phyloP scores from a whole-genome alignment of 2,113 vertebrate genomes.

The Candoia aspera region DNA sequence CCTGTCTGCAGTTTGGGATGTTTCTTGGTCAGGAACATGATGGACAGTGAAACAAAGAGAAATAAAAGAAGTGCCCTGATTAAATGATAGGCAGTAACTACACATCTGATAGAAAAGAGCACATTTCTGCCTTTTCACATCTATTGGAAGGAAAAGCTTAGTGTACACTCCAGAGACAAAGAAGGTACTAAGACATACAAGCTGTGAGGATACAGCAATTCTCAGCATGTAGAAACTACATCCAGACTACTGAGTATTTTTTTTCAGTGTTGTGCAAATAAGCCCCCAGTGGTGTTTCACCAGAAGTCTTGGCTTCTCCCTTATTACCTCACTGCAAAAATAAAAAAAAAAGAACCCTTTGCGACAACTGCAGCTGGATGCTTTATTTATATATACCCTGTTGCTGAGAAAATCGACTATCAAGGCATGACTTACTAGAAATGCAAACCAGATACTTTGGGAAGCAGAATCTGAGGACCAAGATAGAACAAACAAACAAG shows the following conservation, averaged over 20 bases:
- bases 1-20: not conserved
- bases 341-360: not conserved
- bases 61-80: not conserved
- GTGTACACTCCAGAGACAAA: constrained; percentile 13
- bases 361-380: not conserved
- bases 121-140: not conserved
- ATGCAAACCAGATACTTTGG: not conserved
- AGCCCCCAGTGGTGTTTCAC: constrained; percentile 13
- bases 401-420: not conserved
- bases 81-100: not conserved
- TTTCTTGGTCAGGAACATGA: not conserved
- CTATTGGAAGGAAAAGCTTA: not conserved
- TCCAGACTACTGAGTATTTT: not conserved
- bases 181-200: not conserved
- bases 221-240: constrained; percentile 9
- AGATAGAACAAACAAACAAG: not conserved
- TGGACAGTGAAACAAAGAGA: not conserved
- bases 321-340: constrained; percentile 21
- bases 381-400: too few species aligned
- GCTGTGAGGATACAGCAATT: constrained; percentile 19
- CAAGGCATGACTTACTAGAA: not conserved
- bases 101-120: not conserved
- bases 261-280: constrained; percentile 16
- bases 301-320: not conserved
- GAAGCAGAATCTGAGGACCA: not conserved